Conservation (phyloP, 2,888 invertebrate species). For the Drosophila fulvimacula region DNA sequence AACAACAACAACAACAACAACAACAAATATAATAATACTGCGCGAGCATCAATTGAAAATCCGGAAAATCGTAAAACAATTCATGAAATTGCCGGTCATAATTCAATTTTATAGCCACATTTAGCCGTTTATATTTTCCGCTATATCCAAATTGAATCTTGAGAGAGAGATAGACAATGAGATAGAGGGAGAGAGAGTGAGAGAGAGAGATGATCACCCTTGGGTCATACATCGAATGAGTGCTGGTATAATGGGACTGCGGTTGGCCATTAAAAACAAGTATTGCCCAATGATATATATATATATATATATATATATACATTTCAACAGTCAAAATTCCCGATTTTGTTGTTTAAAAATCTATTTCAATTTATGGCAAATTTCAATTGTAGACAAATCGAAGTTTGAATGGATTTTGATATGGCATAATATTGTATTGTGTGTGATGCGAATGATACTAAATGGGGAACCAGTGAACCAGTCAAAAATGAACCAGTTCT, state of each 20-base stretch:
- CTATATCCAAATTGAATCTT: not conserved
- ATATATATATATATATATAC: too few species aligned
- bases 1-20: not conserved
- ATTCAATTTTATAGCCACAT: conserved; percentile 60
- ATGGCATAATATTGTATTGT: too few species aligned
- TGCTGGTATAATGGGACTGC: not conserved
- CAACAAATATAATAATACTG: not conserved
- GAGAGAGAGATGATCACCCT: too few species aligned
- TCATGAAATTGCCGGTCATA: conserved; percentile 42
- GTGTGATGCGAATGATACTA: not conserved
- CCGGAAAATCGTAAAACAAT: conserved; percentile 37
- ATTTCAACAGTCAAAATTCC: not conserved
- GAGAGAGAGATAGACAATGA: too few species aligned
- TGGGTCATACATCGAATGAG: not conserved
- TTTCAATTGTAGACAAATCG: not conserved
- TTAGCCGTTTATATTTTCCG: conserved; percentile 20
- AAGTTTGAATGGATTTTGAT: not conserved
- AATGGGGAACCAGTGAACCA: not conserved
- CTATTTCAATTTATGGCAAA: not conserved
- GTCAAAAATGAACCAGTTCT: not conserved
- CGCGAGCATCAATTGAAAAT: conserved; percentile 24
- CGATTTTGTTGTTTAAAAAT: not conserved
- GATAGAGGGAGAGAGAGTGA: too few species aligned
- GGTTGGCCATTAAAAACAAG: not conserved
- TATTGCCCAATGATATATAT: conserved; percentile 3